Percentiles rank a stretch among this genome's conserved stretches.
Evolutionary conservation across 1,140 invertebrate genomes (phyloP).

Genomic region (Rhopalosiphum maidis): DNA sequence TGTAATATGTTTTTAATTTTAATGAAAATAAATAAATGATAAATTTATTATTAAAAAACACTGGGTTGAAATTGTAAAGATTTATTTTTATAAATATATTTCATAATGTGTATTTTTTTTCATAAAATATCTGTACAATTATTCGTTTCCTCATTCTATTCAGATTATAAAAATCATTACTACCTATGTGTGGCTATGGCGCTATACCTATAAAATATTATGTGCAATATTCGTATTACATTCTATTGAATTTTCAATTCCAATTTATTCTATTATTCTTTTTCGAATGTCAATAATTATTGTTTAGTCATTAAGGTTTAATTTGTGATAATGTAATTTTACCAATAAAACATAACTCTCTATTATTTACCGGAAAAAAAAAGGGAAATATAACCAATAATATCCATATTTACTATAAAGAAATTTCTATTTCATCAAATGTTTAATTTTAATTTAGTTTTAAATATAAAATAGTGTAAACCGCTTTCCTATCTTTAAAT

Average conservation of each 20-base stretch:
- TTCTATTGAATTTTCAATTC: constrained; percentile 9
- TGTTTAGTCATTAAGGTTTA: constrained; percentile 29
- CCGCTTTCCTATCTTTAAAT: background rate
- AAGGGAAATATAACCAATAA: background rate
- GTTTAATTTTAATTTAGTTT: background rate
- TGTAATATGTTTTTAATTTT: no score
- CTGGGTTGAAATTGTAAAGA: background rate
- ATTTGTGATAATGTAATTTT: background rate
- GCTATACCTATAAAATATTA: background rate
- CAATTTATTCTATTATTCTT: constrained; percentile 7
- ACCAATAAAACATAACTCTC: constrained; percentile 8
- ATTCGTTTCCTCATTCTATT: background rate
- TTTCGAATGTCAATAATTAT: constrained; percentile 29
- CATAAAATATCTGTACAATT: background rate
- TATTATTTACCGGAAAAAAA: background rate
- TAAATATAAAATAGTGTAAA: background rate
- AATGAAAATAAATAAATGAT: background rate
- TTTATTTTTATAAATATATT: no score
- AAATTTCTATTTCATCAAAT: no score
- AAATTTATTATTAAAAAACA: background rate
- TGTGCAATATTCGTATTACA: background rate
- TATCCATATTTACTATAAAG: no score
- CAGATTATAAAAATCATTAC: background rate
- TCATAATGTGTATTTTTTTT: background rate
- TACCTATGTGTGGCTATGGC: background rate